Evolutionary conservation across 2,797 vertebrate species (phyloP), one percentile per base, ranked within the genome.

Genomic region (Pterois miles): DNA sequence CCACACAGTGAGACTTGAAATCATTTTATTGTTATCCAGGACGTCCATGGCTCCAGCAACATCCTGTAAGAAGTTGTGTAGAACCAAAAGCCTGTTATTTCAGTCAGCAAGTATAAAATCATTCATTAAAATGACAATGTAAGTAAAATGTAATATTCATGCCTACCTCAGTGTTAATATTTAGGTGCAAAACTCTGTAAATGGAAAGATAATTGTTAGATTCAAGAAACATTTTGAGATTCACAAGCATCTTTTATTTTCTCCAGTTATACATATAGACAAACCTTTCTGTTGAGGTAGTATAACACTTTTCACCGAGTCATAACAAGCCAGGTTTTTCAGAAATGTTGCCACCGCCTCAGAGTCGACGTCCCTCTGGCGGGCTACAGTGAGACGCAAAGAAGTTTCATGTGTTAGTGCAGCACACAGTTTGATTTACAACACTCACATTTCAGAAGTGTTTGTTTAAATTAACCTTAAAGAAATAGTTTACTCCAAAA

Each of bases 121-220:
- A 43, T 27, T 27, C 4, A 18, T 40, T 29, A 6, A 62, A 76
- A 36, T 29, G 2, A 54, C 5, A 66, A 33, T 23, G 3, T 7
- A 52, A 56, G 18, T 57, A 6, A 34, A 13, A 12, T 18, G 3
- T 29, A n/a, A 60, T 48, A 18, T 23, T 8, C 0, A 0, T 33
- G 14, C 79, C 11, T 64, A 85, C 87, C 84, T 78, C 20, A 12
- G 8, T 67, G 48, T 73, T 9, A 3, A 50, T 5, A 5, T 52
- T 82, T 82, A 90, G 48, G 9, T 6, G 66, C 89, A 91, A 48
- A 79, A 65, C 64, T 76, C 90, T 91, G 83, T 34, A 71, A 88
- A 74, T 10, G 22, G 16, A 86, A 0, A 34, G 6, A 43, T 0
- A 59, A 29, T 10, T 33, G 6, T 84, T 57, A 68, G 16, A 52